Base-by-base conservation (phyloP, 1,140 invertebrate genomes). In the Metopolophium dirhodum region DNA sequence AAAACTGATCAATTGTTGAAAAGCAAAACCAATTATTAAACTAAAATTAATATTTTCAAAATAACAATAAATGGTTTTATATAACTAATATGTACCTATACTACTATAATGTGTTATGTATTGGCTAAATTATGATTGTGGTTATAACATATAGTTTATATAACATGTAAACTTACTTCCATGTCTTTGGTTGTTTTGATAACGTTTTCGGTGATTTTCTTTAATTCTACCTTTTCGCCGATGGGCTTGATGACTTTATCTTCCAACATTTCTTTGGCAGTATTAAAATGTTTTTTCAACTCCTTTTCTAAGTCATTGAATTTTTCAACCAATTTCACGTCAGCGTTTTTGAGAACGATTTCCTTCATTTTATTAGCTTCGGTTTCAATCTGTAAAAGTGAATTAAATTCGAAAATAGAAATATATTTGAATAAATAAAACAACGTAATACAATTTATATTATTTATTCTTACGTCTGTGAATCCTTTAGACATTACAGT, bases 251-350 rank as follows among this genome's bases (percentile, higher is more conserved):
- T 49, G 22, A 93, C 37, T 85, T 93, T 93, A 2, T 93, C 91
- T 0, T 93, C 91, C 20, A 93, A 85, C 0, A 85, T 57, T 26
- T 0, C 9, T 20, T 93, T 93, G 35, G 91, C 91, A 4, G 61
- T 82, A 23, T 14, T 23, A 7, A 83, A 6, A 22, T 85, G 82
- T 51, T 93, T 86, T 30, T 93, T 93, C 2, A 93, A 18, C 2
- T 86, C 91, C 49, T 93, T 93, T 93, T 93, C 91, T 22, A 85
- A 54, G n/a, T 93, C 77, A 20, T 93, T 49, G 35, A 45, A 7
- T 54, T 93, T 93, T 14, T 93, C 91, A 2, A 45, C 37, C 18
- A 93, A 3, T 85, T 85, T 93, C 3, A 82, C 51, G 35, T 86
- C 82, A 14, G 49, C 8, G 14, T 54, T 26, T 30, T 85, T 93